Evolutionary conservation across 2,888 invertebrate species (phyloP), one percentile per base, ranked within the genome.

Genomic region (Mythimna impura): DNA sequence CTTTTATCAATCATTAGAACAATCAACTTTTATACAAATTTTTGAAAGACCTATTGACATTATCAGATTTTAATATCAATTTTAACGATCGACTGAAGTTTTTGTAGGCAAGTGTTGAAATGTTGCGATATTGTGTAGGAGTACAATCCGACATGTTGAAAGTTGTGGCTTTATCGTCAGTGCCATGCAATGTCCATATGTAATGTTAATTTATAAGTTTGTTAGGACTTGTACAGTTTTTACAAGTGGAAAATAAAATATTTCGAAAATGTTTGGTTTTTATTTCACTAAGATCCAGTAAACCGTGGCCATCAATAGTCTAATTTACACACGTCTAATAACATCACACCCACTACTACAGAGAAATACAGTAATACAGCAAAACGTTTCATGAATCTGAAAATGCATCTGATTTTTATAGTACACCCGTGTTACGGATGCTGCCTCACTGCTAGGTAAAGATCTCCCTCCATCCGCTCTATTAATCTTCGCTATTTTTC

Each of bases 161-260:
- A 87, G 89, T 88, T 88, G 91, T 91, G 92, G 91, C 91, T 91
- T 86, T 86, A 88, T 87, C 87, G 90, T 90, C 88, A 89, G 96
- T 96, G 96, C 96, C 96, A 96, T 96, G 94, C 91, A 93, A 95
- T 95, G 95, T 96, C 96, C 96, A 95, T 96, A 94, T 95, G 94
- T 90, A 93, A 92, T 93, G 92, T 94, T 94, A 93, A 94, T 94
- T 90, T 94, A 92, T 96, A 96, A 96, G 96, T 95, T 96, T 96
- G 95, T 96, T 96, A 96, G 95, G 95, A 95, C 95, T 95, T 96
- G 96, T 96, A 96, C 96, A 96, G 96, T 96, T 96, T 96, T 96
- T 96, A 96, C 96, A 96, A 95, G 95, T 96, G 95, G 83, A 93
- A 92, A 95, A 96, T 96, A 95, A 96, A 95, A 95, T 93, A 94